These are phyloP conservation scores for Popillia japonica DNA, from an alignment of 1,140 invertebrate species.

Conservation along the genomic window DNA sequence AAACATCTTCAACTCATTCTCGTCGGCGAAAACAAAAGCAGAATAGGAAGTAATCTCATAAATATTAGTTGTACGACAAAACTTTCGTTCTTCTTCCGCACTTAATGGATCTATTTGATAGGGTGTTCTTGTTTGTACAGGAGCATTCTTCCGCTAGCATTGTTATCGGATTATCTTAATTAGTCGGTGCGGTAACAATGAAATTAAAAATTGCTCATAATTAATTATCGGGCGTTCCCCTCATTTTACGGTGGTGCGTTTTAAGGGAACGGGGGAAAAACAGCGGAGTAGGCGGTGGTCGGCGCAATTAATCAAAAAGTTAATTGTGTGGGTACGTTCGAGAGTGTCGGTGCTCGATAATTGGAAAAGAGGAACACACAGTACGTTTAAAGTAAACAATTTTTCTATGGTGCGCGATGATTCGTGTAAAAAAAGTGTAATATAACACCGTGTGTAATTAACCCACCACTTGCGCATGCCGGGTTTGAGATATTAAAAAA, in stretches of 20 bases:
- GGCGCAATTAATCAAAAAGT: constrained; percentile 2
- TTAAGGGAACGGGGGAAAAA: not conserved
- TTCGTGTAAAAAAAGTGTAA: not conserved
- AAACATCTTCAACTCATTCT: not conserved
- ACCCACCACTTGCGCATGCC: too few relatives aligned
- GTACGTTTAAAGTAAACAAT: constrained; percentile 5
- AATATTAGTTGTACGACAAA: constrained; percentile 1
- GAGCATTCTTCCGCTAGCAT: not conserved
- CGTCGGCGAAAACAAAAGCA: not conserved
- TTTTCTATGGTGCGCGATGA: not conserved
- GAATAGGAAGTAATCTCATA: not conserved
- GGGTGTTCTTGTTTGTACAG: not conserved
- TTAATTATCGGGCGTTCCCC: not conserved
- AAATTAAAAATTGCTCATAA: not conserved
- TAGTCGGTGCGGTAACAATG: not conserved
- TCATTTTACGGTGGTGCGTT: not conserved
- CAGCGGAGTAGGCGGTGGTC: not conserved
- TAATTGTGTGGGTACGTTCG: not conserved
- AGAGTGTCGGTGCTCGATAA: not conserved
- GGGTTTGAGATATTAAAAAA: too few relatives aligned
- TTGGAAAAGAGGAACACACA: not conserved
- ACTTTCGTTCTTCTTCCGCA: not conserved
- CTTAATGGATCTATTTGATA: not conserved
- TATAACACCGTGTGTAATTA: too few relatives aligned
- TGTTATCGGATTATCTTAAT: not conserved